Base-by-base conservation (phyloP, 2,888 invertebrate genomes). In the Anthophora plumipes region DNA sequence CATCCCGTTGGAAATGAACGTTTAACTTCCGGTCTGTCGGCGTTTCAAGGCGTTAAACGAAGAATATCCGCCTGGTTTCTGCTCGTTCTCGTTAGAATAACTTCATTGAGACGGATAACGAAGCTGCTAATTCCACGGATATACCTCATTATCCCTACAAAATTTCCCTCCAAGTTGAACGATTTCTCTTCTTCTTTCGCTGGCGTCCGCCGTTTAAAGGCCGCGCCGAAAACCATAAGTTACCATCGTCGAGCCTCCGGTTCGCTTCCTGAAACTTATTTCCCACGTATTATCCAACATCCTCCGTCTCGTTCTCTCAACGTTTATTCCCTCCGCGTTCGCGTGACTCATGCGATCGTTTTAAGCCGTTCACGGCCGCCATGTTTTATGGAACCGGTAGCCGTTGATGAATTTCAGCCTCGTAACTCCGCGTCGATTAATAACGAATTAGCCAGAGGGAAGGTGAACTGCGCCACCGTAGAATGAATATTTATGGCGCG, bases 81-180 rank as follows among this genome's bases (percentile, higher is more conserved):
- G 22, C 17, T 48, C 48, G 31, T 31, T 31, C 22, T 54, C 54
- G 54, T 54, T 54, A 54, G 20, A 54, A 12, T 54, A 54, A 54
- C 54, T 54, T 14, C 46, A 71, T 78, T 43, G 67, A 67, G 54
- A 52, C 57, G 50, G 37, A 57, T 37, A 57, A 57, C 55, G 54
- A 54, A 22, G 20, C 54, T 20, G 22, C 54, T 54, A 54, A 54
- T 54, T 20, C 54, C 54, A 22, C 20, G 22, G 54, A 54, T 22
- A 22, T 25, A 0, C 5, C 22, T 20, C 20, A 54, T 54, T 54
- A 54, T 12, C 25, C 54, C n/a, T 9, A 22, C 22, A 20, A 54
- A 54, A 54, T 54, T 20, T 54, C n/a, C n/a, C 12, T 25, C 54
- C 25, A 12, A 22, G 9, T 31, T 63, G 31, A 39, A 39, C 59